Conservation (phyloP, 2,888 invertebrate species). For the Netelia inedita region DNA sequence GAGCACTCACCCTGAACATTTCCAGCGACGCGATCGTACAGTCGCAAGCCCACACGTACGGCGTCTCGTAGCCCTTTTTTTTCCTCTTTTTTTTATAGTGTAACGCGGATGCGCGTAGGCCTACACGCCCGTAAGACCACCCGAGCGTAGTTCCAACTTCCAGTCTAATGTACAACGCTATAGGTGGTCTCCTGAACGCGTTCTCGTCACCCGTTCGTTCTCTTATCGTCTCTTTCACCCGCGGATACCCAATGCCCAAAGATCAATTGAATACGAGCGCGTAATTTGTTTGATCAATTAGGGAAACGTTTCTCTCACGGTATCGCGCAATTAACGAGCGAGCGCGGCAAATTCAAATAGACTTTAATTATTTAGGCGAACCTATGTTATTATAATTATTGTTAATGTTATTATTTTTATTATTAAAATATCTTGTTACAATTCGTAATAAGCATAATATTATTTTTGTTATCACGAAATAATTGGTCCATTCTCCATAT, state of each 20-base stretch:
- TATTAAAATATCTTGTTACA: too few relatives aligned
- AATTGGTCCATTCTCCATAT: too few relatives aligned
- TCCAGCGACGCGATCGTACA: slow-evolving; percentile 69
- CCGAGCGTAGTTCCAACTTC: slow-evolving; percentile 84
- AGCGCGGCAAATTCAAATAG: not conserved
- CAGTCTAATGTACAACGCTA: slow-evolving; percentile 70
- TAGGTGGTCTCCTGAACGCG: slow-evolving; percentile 11
- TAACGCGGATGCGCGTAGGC: slow-evolving; percentile 66
- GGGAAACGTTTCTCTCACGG: slow-evolving; percentile 33
- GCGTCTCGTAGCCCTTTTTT: slow-evolving; percentile 12
- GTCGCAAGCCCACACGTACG: slow-evolving; percentile 42
- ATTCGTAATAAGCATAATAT: too few relatives aligned
- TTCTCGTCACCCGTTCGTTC: slow-evolving; percentile 8
- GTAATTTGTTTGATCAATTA: slow-evolving; percentile 25
- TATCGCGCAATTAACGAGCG: not conserved
- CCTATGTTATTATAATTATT: too few relatives aligned
- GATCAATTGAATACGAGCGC: slow-evolving; percentile 20
- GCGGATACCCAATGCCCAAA: not conserved
- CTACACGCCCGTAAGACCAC: slow-evolving; percentile 80
- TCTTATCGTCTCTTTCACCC: slow-evolving; percentile 36
- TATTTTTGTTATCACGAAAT: too few relatives aligned
- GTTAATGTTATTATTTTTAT: too few relatives aligned
- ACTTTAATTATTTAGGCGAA: not conserved
- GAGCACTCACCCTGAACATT: slow-evolving; percentile 83
- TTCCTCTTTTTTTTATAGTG: slow-evolving; percentile 39